Conservation (phyloP, 2,888 invertebrate species). For the Steinernema hermaphroditum region DNA sequence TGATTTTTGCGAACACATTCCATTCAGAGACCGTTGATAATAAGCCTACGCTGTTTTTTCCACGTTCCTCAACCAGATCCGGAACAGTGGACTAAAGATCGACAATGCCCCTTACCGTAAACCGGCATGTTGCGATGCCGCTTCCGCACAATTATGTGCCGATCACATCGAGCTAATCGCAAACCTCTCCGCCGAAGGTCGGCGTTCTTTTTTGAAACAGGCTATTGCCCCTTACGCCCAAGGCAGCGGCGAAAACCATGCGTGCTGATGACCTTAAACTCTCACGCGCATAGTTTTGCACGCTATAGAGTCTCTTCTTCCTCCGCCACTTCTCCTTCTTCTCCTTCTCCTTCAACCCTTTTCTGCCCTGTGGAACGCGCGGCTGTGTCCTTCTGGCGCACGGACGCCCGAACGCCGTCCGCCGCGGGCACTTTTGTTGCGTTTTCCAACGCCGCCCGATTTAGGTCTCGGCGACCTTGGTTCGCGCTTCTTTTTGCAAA, state of each 20-base stretch:
- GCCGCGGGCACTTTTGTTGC: slow-evolving; percentile 26
- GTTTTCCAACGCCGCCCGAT: neutral
- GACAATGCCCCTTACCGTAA: too few relatives aligned
- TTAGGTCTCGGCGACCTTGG: slow-evolving; percentile 23
- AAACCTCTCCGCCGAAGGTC: too few relatives aligned
- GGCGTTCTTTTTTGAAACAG: too few relatives aligned
- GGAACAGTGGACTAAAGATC: too few relatives aligned
- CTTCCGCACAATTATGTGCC: too few relatives aligned
- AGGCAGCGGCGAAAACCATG: neutral
- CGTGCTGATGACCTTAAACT: slow-evolving; percentile 26
- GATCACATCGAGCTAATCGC: too few relatives aligned
- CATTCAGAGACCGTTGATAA: too few relatives aligned
- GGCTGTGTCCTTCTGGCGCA: neutral
- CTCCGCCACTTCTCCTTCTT: neutral
- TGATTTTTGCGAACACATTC: too few relatives aligned
- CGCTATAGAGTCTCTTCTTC: neutral
- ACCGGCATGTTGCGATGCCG: too few relatives aligned
- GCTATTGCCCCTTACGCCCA: too few relatives aligned
- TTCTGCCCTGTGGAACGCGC: slow-evolving; percentile 7
- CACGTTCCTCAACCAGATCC: too few relatives aligned
- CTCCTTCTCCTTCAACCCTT: neutral
- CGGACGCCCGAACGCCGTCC: slow-evolving; percentile 19
- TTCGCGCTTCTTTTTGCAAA: slow-evolving; percentile 22
- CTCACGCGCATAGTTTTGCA: slow-evolving; percentile 23
- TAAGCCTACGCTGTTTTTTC: too few relatives aligned